phyloP scores from a whole-genome alignment of 1,140 invertebrate species.

The Drosophila sproati region DNA sequence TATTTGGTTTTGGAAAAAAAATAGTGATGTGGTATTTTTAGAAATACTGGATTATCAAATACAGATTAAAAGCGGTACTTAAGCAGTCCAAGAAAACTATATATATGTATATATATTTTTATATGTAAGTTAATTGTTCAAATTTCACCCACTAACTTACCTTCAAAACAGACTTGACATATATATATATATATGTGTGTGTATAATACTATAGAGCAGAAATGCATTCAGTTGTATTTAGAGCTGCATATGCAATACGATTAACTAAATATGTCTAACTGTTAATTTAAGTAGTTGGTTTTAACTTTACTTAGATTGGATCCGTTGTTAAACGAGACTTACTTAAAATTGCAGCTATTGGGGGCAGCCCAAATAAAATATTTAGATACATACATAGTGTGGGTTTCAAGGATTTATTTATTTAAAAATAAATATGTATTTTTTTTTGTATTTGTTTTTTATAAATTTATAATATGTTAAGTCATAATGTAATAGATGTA shows the following conservation, averaged over 20 bases:
- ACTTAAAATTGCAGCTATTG: slow-evolving; percentile 37
- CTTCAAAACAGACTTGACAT: slow-evolving; percentile 33
- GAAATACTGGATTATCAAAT: slow-evolving; percentile 38
- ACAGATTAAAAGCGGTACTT: slow-evolving; percentile 49
- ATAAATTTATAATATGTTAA: slow-evolving; percentile 30
- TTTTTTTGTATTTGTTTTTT: slow-evolving; percentile 39
- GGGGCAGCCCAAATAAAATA: slow-evolving; percentile 50
- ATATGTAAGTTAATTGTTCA: neutral
- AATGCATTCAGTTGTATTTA: slow-evolving; percentile 18
- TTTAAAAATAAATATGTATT: slow-evolving; percentile 72
- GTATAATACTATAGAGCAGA: slow-evolving; percentile 11
- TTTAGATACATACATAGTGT: slow-evolving; percentile 70
- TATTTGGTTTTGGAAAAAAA: slow-evolving; percentile 53
- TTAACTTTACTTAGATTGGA: slow-evolving; percentile 6
- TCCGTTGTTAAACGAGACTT: slow-evolving; percentile 32
- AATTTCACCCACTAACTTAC: slow-evolving; percentile 54
- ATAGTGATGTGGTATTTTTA: slow-evolving; percentile 43
- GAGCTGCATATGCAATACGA: slow-evolving; percentile 21
- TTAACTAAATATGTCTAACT: slow-evolving; percentile 30
- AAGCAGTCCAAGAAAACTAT: slow-evolving; percentile 45
- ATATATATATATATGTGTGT: slow-evolving; percentile 12
- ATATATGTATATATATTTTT: slow-evolving; percentile 34
- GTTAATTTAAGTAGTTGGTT: slow-evolving; percentile 14
- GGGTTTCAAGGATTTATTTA: slow-evolving; percentile 69
- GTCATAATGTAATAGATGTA: neutral